Evolutionary conservation across 2,888 invertebrate species (phyloP).

Genomic region (Himalopsyche tibetana): DNA sequence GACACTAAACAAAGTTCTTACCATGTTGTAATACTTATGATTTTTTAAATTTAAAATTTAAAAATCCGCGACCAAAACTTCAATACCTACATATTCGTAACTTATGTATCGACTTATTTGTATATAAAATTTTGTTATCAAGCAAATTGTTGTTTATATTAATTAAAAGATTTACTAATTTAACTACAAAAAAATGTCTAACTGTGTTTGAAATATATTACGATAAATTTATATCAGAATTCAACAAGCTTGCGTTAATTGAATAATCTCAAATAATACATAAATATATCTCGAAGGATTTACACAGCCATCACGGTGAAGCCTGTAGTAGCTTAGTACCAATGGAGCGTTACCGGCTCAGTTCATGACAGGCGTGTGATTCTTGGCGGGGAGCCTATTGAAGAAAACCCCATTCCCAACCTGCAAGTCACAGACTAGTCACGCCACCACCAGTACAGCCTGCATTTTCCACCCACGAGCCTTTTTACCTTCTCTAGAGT

Average conservation of each 20-base stretch:
- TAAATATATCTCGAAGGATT: not conserved
- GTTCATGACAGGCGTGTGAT: conserved; percentile 62
- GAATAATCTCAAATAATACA: conserved; percentile 32
- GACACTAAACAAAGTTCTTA: too few species aligned
- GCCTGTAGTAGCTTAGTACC: conserved; percentile 41
- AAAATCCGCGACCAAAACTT: too few species aligned
- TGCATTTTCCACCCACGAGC: conserved; percentile 33
- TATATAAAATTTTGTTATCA: too few species aligned
- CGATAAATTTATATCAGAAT: too few species aligned
- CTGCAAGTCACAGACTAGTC: not conserved
- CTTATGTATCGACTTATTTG: too few species aligned
- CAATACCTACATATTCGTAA: too few species aligned
- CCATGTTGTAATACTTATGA: too few species aligned
- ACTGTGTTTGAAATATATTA: too few species aligned
- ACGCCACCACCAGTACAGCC: conserved; percentile 46
- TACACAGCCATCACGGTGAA: not conserved
- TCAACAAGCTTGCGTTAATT: not conserved
- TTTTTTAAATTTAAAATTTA: too few species aligned
- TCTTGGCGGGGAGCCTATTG: conserved; percentile 61
- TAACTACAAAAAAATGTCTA: too few species aligned
- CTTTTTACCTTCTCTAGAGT: conserved; percentile 6
- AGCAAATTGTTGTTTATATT: too few species aligned
- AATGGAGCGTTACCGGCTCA: conserved; percentile 44
- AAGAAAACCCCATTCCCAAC: conserved; percentile 39
- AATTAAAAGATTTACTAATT: too few species aligned